Evolutionary conservation across 2,797 vertebrate species (phyloP).

Genomic region (Sebastiscus albofasciatus): DNA sequence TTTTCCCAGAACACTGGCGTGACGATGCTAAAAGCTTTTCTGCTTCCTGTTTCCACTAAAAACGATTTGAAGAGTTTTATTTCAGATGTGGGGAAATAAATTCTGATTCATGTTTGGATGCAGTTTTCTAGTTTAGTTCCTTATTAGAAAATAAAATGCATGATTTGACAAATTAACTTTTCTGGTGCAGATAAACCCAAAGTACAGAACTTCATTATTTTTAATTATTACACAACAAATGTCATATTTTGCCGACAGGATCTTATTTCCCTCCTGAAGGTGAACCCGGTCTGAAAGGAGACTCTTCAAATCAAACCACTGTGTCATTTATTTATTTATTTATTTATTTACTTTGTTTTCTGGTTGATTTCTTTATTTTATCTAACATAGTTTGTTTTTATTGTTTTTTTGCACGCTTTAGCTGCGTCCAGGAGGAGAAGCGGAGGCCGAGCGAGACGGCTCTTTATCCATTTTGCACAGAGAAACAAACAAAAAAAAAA

Average conservation of each 20-base stretch:
- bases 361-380: slow-evolving; percentile 31
- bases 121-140: neutral
- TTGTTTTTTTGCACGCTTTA: slow-evolving; percentile 56
- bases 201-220: neutral
- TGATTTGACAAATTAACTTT: neutral
- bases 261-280: neutral
- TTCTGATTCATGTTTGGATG: neutral
- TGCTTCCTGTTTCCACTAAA: neutral
- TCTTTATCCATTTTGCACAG: slow-evolving; percentile 74
- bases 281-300: slow-evolving; percentile 16
- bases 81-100: neutral
- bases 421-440: slow-evolving; percentile 42
- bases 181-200: neutral
- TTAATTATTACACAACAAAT: neutral
- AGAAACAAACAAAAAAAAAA: slow-evolving; percentile 38
- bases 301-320: slow-evolving; percentile 15
- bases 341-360: slow-evolving; percentile 17
- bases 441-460: slow-evolving; percentile 26
- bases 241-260: neutral
- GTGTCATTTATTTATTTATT: slow-evolving; percentile 55
- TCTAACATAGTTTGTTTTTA: neutral
- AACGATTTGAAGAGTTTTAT: slow-evolving; percentile 45
- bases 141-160: neutral
- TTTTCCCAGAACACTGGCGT: slow-evolving; percentile 37
- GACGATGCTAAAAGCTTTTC: neutral